Evolutionary conservation across 1,140 invertebrate species (phyloP), one percentile per base, ranked within the genome.

Genomic region (Aphaenogaster rudis): DNA sequence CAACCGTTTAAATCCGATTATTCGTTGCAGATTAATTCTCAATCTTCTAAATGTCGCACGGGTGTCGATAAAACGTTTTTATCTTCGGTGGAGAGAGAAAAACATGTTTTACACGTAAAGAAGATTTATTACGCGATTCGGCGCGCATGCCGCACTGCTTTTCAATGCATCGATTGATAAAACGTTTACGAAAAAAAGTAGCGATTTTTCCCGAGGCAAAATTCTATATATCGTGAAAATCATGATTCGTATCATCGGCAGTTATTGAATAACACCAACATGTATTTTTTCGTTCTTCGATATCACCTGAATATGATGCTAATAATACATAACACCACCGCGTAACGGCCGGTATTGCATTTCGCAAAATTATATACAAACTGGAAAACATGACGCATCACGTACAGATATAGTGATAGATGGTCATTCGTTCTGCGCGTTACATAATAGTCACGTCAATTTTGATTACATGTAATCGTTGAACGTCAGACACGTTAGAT

Each of bases 41-140:
- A 69, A 59, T 82, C 28, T n/a, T 36, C 17, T 39, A 6, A 9
- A 54, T 4, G 7, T 17, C 21, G 9, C 3, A 7, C 11, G 28
- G 9, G 7, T 33, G 28, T 48, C 42, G 54, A 50, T 50, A 63
- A 84, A 84, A 50, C 36, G 52, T 42, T 74, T 66, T 54, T 28
- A 42, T 63, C 33, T 48, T 13, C n/a, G 15, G 17, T 36, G 6
- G 15, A 48, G 28, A 45, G 9, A 57, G 52, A 36, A 17, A 21
- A 59, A n/a, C 33, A 13, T 39, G 33, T 74, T 48, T 59, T 45
- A 33, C 50, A 17, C 39, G 66, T n/a, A 15, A 74, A 61, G 28
- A 74, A 74, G 54, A 84, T 84, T 84, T 84, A 84, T 74, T 61
- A 59, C 17, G 42, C 39, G 15, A 59, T 59, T 57, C 39, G 17